Percentiles rank a stretch among this genome's conserved stretches.
Conservation (phyloP, 2,888 invertebrate genomes). For the Diarsia rubi region DNA sequence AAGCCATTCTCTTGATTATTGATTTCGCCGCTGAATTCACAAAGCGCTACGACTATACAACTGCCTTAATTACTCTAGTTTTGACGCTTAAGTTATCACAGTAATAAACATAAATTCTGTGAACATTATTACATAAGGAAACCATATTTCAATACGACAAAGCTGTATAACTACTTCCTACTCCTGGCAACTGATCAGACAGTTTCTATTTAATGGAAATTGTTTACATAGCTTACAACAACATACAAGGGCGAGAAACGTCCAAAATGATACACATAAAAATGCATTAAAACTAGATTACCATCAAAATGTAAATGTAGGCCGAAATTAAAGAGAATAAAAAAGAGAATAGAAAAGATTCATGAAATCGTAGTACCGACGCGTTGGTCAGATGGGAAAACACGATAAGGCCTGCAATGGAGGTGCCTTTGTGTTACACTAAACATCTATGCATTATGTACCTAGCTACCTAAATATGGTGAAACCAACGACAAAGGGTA, state of each 20-base stretch:
- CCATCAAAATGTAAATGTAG: constrained; percentile 67
- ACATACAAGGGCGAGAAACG: background rate
- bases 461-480: background rate
- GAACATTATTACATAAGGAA: constrained; percentile 10
- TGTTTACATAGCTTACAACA: constrained; percentile 5
- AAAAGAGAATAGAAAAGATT: too few species aligned
- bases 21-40: constrained; percentile 12
- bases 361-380: constrained; percentile 58
- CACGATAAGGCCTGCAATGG: constrained; percentile 50
- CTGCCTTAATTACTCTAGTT: constrained; percentile 26
- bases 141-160: constrained; percentile 8
- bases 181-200: constrained; percentile 14
- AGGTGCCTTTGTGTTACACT: constrained; percentile 40
- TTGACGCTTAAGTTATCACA: constrained; percentile 23
- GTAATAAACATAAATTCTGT: constrained; percentile 23
- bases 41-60: constrained; percentile 15
- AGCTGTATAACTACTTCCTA: constrained; percentile 11
- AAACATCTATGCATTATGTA: constrained; percentile 48
- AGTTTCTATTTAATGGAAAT: background rate
- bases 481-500: constrained; percentile 14
- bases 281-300: constrained; percentile 57
- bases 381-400: constrained; percentile 64
- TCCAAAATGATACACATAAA: constrained; percentile 33
- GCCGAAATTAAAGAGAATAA: constrained; percentile 63
- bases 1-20: constrained; percentile 20